phyloP scores from a whole-genome alignment of 2,113 vertebrate genomes.

The Melospiza melodia region DNA sequence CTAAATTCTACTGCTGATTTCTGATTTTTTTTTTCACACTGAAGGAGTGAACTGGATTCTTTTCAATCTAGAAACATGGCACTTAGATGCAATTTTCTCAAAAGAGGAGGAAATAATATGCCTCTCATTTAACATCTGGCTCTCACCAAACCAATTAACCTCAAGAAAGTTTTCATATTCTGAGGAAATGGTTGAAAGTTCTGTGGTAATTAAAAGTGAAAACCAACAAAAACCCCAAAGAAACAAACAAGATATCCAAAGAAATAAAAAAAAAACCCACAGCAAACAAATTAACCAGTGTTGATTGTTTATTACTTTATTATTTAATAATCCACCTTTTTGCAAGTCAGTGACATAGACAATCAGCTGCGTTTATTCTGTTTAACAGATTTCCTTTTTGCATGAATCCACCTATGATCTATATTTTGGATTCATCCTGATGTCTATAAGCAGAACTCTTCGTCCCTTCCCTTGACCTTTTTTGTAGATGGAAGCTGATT shows the following conservation, averaged over 20 bases:
- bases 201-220: neutral
- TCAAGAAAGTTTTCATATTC: neutral
- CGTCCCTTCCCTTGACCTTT: rapidly evolving
- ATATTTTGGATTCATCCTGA: neutral
- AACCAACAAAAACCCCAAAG: neutral
- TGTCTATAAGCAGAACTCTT: neutral
- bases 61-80: neutral
- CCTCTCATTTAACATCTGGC: neutral
- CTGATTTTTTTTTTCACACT: neutral
- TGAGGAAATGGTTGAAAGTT: neutral
- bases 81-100: neutral
- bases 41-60: neutral
- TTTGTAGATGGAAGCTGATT: neutral
- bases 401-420: neutral
- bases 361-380: neutral
- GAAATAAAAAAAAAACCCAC: too few relatives aligned
- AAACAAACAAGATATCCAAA: neutral
- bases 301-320: neutral
- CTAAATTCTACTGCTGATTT: neutral
- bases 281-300: neutral
- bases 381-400: neutral
- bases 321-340: neutral
- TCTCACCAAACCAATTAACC: neutral
- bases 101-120: neutral
- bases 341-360: neutral